Conservation (phyloP, 2,888 invertebrate genomes). For the Baronia brevicornis region DNA sequence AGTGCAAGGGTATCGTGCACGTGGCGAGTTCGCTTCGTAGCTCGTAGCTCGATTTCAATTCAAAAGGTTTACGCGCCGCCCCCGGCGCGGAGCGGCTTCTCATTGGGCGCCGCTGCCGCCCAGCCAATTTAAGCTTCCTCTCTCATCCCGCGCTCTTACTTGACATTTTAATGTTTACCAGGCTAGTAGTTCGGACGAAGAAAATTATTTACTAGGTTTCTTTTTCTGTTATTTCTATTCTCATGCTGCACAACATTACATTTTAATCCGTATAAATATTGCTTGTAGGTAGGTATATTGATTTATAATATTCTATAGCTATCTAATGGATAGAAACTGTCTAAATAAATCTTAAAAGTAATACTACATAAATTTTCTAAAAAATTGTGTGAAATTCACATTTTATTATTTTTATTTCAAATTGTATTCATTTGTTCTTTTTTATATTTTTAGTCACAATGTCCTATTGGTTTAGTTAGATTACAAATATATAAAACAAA, state of each 20-base stretch:
- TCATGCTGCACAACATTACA: too few species aligned
- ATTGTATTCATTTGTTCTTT: too few species aligned
- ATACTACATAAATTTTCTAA: too few species aligned
- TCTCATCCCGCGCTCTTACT: slow-evolving; percentile 49
- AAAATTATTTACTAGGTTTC: too few species aligned
- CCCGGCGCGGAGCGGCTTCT: slow-evolving; percentile 30
- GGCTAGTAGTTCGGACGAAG: slow-evolving; percentile 30
- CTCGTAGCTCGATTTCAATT: slow-evolving; percentile 41
- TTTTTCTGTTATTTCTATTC: slow-evolving; percentile 16
- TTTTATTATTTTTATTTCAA: too few species aligned
- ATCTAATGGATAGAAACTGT: too few species aligned
- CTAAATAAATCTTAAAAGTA: too few species aligned
- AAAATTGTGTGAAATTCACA: too few species aligned
- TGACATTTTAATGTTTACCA: slow-evolving; percentile 70
- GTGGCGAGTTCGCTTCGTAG: slow-evolving; percentile 65
- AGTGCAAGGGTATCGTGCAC: slow-evolving; percentile 32
- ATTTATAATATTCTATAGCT: too few species aligned
- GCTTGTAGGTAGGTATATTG: slow-evolving; percentile 9
- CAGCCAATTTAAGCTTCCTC: slow-evolving; percentile 62
- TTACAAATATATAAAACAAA: too few species aligned
- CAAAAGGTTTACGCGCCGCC: slow-evolving; percentile 55
- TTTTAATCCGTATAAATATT: slow-evolving; percentile 7
- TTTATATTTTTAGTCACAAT: too few species aligned
- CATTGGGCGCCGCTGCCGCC: slow-evolving; percentile 60
- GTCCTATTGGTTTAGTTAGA: too few species aligned